phyloP scores from a whole-genome alignment of 2,888 invertebrate genomes.

The Heliconius sara region DNA sequence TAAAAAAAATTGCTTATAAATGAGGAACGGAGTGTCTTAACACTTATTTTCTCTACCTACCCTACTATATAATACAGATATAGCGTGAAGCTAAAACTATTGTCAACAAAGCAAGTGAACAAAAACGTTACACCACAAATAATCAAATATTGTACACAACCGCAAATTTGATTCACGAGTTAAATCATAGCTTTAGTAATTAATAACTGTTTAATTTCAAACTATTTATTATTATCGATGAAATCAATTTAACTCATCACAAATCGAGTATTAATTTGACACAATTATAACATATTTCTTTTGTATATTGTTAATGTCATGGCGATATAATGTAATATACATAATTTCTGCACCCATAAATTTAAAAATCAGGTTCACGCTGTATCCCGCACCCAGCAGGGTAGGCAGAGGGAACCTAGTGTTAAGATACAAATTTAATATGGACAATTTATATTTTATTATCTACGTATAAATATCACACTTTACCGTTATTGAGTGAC shows the following conservation, averaged over 20 bases:
- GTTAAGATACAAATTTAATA: too few relatives aligned
- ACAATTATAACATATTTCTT: slow-evolving; percentile 26
- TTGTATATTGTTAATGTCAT: slow-evolving; percentile 19
- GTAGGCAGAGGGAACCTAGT: too few relatives aligned
- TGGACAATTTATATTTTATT: background rate
- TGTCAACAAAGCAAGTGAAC: slow-evolving; percentile 17
- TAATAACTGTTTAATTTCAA: slow-evolving; percentile 42
- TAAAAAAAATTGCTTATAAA: too few relatives aligned
- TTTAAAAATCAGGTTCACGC: too few relatives aligned
- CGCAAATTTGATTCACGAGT: slow-evolving; percentile 44
- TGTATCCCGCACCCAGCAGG: too few relatives aligned
- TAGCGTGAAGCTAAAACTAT: background rate
- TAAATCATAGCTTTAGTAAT: slow-evolving; percentile 41
- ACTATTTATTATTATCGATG: slow-evolving; percentile 37
- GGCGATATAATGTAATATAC: background rate
- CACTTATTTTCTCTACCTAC: too few relatives aligned
- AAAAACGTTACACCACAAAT: slow-evolving; percentile 38
- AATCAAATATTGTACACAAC: slow-evolving; percentile 42
- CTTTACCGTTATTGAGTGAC: background rate
- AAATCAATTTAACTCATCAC: slow-evolving; percentile 33
- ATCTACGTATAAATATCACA: background rate
- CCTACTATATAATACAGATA: too few relatives aligned
- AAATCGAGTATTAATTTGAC: slow-evolving; percentile 33
- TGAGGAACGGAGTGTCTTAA: too few relatives aligned
- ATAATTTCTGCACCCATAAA: background rate